phyloP scores from a whole-genome alignment of 2,113 vertebrate species.

The Saccopteryx bilineata region DNA sequence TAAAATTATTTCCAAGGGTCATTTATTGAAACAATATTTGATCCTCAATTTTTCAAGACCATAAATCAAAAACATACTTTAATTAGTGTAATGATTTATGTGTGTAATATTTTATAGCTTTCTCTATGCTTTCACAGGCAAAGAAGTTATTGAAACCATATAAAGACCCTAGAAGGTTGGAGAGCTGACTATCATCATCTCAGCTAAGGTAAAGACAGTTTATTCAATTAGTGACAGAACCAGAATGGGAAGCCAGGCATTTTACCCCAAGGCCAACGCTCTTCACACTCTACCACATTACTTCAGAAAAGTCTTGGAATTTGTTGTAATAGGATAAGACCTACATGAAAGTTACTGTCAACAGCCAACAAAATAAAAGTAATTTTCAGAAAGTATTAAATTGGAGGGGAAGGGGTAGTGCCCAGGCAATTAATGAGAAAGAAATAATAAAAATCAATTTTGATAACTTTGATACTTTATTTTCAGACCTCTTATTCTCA shows the following conservation, averaged over 20 bases:
- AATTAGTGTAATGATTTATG: slow-evolving; percentile 71
- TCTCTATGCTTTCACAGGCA: slow-evolving; percentile 7
- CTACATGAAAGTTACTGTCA: slow-evolving; percentile 81
- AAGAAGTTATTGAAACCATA: slow-evolving; percentile 9
- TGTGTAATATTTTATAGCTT: slow-evolving; percentile 32
- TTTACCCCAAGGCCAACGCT: background rate
- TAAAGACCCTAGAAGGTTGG: background rate
- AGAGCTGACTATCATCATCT: slow-evolving; percentile 47
- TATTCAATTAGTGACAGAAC: background rate
- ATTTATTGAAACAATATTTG: slow-evolving; percentile 72
- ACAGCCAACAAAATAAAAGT: slow-evolving; percentile 79
- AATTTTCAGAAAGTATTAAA: slow-evolving; percentile 80
- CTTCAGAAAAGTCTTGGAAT: slow-evolving; percentile 71
- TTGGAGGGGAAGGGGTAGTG: slow-evolving; percentile 59
- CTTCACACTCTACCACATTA: slow-evolving; percentile 53
- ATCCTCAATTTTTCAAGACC: slow-evolving; percentile 66
- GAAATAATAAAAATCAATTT: slow-evolving; percentile 84
- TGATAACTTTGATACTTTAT: slow-evolving; percentile 79
- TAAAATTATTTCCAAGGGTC: slow-evolving; percentile 69
- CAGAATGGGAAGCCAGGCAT: background rate
- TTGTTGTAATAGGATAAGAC: slow-evolving; percentile 72
- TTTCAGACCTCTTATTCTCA: slow-evolving; percentile 76
- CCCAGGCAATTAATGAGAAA: slow-evolving; percentile 77
- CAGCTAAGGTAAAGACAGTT: background rate
- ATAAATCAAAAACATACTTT: slow-evolving; percentile 74